These are phyloP conservation scores for Myrmecophaga tridactyla DNA, from an alignment of 2,113 vertebrate genomes.

Conservation along the genomic window DNA sequence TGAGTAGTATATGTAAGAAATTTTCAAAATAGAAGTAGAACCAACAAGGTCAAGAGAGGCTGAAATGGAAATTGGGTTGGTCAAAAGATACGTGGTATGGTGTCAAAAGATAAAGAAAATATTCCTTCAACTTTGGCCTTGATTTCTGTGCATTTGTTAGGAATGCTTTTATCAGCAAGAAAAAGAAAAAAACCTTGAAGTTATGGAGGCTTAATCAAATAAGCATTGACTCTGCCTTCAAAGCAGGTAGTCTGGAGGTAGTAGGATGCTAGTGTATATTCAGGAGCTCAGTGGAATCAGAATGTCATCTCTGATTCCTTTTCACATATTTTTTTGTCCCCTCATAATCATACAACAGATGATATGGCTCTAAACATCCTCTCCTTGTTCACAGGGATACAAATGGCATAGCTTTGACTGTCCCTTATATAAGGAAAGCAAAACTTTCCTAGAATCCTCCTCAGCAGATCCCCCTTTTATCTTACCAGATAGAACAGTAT, in stretches of 20 bases:
- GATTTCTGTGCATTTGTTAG: background rate
- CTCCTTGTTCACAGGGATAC: background rate
- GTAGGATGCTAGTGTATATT: background rate
- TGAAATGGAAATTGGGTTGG: background rate
- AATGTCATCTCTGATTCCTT: background rate
- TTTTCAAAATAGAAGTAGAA: background rate
- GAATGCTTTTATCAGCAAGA: background rate
- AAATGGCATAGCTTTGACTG: background rate
- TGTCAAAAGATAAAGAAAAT: background rate
- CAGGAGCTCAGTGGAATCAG: background rate
- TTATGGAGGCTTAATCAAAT: background rate
- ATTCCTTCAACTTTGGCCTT: background rate
- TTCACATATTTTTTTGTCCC: background rate
- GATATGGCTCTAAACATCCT: background rate
- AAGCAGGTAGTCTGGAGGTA: background rate
- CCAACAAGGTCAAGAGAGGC: background rate
- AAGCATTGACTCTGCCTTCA: background rate
- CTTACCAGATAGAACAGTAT: background rate
- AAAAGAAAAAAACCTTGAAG: background rate
- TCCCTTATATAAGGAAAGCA: background rate
- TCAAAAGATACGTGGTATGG: too few relatives aligned
- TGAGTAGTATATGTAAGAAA: background rate
- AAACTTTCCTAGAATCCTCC: background rate
- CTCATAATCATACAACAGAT: background rate
- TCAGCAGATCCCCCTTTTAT: background rate